Conservation (phyloP, 2,888 invertebrate species). For the Stramonita haemastoma region DNA sequence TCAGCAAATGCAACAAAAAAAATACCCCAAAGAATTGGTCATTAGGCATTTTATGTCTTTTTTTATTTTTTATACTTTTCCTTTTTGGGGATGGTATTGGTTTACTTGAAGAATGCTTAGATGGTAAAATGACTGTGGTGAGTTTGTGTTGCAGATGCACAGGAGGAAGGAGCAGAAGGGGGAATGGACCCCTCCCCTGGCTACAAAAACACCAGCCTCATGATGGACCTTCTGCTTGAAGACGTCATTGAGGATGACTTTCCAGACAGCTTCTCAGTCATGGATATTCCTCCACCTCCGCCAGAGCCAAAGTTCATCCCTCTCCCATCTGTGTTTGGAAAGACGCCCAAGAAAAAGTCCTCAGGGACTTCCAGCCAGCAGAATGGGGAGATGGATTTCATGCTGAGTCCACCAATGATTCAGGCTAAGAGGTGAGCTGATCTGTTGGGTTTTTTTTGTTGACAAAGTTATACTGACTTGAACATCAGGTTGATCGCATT, state of each 20-base stretch:
- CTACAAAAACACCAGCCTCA: conserved; percentile 67
- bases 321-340: conserved; percentile 28
- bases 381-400: conserved; percentile 37
- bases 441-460: not conserved
- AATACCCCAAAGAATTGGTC: too few relatives aligned
- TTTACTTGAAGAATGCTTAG: not conserved
- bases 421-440: conserved; percentile 3
- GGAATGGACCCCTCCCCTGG: conserved; percentile 45
- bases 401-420: not conserved
- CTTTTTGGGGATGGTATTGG: too few relatives aligned
- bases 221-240: conserved; percentile 70
- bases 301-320: conserved; percentile 23
- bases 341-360: conserved; percentile 32
- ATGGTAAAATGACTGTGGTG: not conserved
- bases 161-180: conserved; percentile 55
- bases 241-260: conserved; percentile 63
- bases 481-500: not conserved
- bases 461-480: not conserved
- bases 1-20: too few relatives aligned
- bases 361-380: conserved; percentile 32
- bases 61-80: too few relatives aligned
- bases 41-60: too few relatives aligned
- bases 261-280: conserved; percentile 18
- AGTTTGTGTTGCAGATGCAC: conserved; percentile 33
- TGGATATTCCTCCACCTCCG: conserved; percentile 25